A percentile compares a stretch with the other conserved stretches of the same genome.
phyloP scores from a whole-genome alignment of 2,888 invertebrate genomes.

The Spodoptera picta region DNA sequence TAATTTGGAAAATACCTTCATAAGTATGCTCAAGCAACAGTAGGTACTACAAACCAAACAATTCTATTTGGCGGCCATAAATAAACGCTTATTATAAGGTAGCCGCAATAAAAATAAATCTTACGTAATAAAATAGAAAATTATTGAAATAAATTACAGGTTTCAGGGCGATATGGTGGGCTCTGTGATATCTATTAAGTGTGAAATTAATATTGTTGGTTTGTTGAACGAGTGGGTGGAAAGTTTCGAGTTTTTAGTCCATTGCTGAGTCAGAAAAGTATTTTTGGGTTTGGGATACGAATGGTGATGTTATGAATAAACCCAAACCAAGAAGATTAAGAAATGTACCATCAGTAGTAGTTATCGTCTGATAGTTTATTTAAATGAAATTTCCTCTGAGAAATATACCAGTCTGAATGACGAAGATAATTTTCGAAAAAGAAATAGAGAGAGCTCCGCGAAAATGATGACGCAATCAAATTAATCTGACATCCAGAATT shows the following conservation, averaged over 20 bases:
- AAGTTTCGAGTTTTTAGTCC: neutral
- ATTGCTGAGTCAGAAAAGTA: neutral
- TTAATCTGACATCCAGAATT: too few species aligned
- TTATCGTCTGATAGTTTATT: too few species aligned
- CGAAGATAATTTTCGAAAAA: too few species aligned
- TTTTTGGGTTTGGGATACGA: neutral
- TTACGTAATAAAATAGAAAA: conserved; percentile 67
- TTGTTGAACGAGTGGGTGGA: conserved; percentile 6
- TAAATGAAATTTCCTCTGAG: too few species aligned
- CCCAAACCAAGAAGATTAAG: too few species aligned
- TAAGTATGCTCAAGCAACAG: neutral
- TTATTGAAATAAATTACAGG: conserved; percentile 75
- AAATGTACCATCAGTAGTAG: too few species aligned
- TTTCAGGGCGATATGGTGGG: conserved; percentile 56
- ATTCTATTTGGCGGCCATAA: conserved; percentile 30
- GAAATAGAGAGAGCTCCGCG: too few species aligned
- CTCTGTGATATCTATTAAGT: conserved; percentile 60
- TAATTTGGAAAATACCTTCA: too few species aligned
- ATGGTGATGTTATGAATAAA: neutral
- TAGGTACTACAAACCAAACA: conserved; percentile 7
- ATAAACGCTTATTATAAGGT: conserved; percentile 28
- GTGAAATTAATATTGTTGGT: conserved; percentile 25
- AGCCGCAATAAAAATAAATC: conserved; percentile 54
- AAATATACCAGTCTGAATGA: too few species aligned
- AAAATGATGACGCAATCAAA: too few species aligned